Conservation (phyloP, 2,888 invertebrate genomes). For the Stenodera caucasica region DNA sequence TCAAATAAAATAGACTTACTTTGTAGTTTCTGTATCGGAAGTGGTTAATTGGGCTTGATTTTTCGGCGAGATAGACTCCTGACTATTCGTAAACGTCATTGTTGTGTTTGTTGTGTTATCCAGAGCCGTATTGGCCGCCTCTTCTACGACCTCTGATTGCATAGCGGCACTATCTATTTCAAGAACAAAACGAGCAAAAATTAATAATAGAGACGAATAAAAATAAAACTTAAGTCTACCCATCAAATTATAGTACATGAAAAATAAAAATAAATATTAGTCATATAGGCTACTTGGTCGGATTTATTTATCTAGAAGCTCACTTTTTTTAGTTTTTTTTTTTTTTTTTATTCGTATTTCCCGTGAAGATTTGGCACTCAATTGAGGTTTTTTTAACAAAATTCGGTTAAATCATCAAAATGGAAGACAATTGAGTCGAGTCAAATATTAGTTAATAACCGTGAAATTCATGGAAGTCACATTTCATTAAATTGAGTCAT, state of each 20-base stretch:
- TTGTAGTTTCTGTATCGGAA: constrained; percentile 25
- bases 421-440: neutral
- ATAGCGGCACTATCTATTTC: constrained; percentile 38
- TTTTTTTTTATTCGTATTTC: neutral
- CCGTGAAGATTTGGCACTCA: neutral
- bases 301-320: constrained; percentile 9
- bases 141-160: constrained; percentile 44
- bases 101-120: constrained; percentile 32
- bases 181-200: constrained; percentile 16
- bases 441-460: neutral
- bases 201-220: neutral
- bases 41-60: constrained; percentile 28
- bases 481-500: neutral
- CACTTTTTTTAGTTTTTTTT: neutral
- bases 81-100: constrained; percentile 44
- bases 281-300: constrained; percentile 1
- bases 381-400: neutral
- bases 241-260: neutral
- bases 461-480: neutral
- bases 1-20: constrained; percentile 28
- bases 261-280: constrained; percentile 9
- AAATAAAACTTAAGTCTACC: neutral
- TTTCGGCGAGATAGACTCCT: constrained; percentile 36
- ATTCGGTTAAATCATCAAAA: neutral
- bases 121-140: constrained; percentile 20